A percentile compares a stretch with the other conserved stretches of the same genome.
Conservation (phyloP, 1,140 invertebrate species). For the Hydropsyche tenuis region DNA sequence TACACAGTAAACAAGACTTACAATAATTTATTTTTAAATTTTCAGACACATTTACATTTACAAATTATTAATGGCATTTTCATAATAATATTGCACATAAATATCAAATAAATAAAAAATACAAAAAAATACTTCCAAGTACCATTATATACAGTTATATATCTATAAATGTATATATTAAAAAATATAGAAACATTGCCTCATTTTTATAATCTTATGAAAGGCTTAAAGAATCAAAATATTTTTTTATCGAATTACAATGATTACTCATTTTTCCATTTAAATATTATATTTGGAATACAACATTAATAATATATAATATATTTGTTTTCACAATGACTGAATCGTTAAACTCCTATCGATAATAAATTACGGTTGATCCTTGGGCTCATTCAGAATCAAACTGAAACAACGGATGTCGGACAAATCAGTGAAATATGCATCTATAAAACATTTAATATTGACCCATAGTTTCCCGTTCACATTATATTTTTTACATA, state of each 20-base stretch:
- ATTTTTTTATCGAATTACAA: not conserved
- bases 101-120: slow-evolving; percentile 22
- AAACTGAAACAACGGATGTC: too few relatives aligned
- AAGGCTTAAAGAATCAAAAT: slow-evolving; percentile 6
- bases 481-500: not conserved
- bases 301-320: not conserved
- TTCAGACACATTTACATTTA: slow-evolving; percentile 36
- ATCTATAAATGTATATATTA: slow-evolving; percentile 32
- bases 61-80: slow-evolving; percentile 25
- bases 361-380: not conserved
- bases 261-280: not conserved
- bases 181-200: slow-evolving; percentile 10
- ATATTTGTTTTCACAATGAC: not conserved
- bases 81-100: slow-evolving; percentile 29
- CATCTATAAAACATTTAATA: slow-evolving; percentile 5
- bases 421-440: not conserved
- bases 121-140: slow-evolving; percentile 37
- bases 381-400: slow-evolving; percentile 9
- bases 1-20: slow-evolving; percentile 42
- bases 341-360: not conserved
- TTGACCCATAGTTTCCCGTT: slow-evolving; percentile 11
- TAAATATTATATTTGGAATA: not conserved
- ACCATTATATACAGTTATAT: slow-evolving; percentile 35
- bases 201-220: slow-evolving; percentile 22
- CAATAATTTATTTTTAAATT: slow-evolving; percentile 26